Evolutionary conservation across 2,888 invertebrate species (phyloP), one percentile per base, ranked within the genome.

Genomic region (Camponotus fellah): DNA sequence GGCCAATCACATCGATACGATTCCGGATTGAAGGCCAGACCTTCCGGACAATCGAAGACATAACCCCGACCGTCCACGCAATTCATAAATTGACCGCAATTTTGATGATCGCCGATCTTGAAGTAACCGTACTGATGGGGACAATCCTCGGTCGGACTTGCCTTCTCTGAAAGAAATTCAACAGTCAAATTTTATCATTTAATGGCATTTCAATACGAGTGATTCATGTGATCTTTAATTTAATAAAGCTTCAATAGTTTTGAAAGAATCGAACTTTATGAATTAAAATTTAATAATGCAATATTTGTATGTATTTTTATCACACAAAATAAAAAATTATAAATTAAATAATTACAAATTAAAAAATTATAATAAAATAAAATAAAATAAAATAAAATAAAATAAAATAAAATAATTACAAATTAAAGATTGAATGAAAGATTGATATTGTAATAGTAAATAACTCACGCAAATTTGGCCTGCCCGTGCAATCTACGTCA

Each of bases 1-100:
- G 98, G 98, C 98, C 98, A 98, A 86, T 98, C 98, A 94, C 98
- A 98, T 76, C 97, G 96, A 93, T 98, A 97, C 12, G 96, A 96
- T 14, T 96, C 96, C 1, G 96, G 95, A 94, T 96, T 97, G 95
- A 96, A 98, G 10, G 98, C 98, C 75, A 98, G 95, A 34, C 98
- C 98, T 91, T 97, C 98, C 0, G 98, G 98, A 92, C 98, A 98
- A 87, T 97, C 96, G 91, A 98, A 96, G 60, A 97, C 95, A 89
- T 95, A 96, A 1, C 97, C 97, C 6, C 96, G 96, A n/a, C 98
- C 98, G 71, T 96, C 96, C 1, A 97, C 98, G 91, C 98, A 98
- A 92, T 97, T 98, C 95, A 97, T 97, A 94, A 98, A 98, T 91
- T 97, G 96, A 10, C 98, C 97, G 93, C 98, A 98, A 93, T 97